Evolutionary conservation across 2,888 invertebrate genomes (phyloP).

Genomic region (Parapristionchus giblindavisi): DNA sequence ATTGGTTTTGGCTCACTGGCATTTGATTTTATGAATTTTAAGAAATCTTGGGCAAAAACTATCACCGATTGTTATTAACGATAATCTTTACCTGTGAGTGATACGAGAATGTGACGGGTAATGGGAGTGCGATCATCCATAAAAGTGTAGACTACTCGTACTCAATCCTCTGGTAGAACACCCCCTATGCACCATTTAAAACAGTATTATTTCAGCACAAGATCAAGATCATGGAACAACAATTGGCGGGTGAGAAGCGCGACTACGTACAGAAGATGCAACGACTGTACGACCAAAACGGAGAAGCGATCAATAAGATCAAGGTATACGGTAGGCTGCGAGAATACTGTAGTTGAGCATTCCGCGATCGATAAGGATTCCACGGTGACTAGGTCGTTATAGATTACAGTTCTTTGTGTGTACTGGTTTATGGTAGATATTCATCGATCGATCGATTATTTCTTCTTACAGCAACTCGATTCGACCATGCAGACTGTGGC

Average conservation of each 20-base stretch:
- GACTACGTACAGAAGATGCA: conserved; percentile 64
- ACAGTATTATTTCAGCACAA: conserved; percentile 57
- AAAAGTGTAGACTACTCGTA: not conserved
- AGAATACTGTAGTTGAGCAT: conserved; percentile 1
- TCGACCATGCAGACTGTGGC: conserved; percentile 95
- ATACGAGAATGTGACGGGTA: too few species aligned
- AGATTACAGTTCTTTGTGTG: not conserved
- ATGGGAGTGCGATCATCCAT: too few species aligned
- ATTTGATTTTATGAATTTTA: too few species aligned
- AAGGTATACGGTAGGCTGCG: conserved; percentile 48
- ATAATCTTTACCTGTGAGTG: too few species aligned
- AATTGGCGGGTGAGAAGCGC: conserved; percentile 59
- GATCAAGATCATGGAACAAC: conserved; percentile 61
- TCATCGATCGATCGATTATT: not conserved
- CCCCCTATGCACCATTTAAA: not conserved
- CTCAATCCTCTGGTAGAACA: too few species aligned
- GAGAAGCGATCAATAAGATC: conserved; percentile 62
- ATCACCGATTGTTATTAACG: too few species aligned
- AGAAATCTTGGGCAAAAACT: too few species aligned
- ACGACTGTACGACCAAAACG: conserved; percentile 63
- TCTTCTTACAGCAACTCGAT: conserved; percentile 83
- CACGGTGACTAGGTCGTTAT: not conserved
- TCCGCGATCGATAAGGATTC: conserved; percentile 1
- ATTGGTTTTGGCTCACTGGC: too few species aligned
- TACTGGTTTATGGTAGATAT: not conserved